Evolutionary conservation across 2,888 invertebrate genomes (phyloP).

Genomic region (Eilema griseolum): DNA sequence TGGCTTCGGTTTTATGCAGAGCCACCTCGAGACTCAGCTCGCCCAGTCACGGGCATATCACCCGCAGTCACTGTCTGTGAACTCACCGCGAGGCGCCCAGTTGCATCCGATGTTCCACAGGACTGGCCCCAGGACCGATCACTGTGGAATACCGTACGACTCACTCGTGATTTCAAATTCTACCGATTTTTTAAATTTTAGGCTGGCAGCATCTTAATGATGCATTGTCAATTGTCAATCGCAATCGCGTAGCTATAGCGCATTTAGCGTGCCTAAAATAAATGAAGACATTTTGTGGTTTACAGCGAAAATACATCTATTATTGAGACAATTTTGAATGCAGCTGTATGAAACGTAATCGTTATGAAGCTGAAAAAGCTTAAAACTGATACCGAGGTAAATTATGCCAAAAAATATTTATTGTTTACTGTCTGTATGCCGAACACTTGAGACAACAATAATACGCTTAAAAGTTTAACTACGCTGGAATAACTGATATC

Average conservation of each 20-base stretch:
- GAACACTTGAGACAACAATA: background rate
- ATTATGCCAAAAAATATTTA: conserved; percentile 8
- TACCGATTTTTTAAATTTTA: background rate
- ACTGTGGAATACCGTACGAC: too few species aligned
- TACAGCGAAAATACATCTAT: background rate
- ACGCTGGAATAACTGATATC: background rate
- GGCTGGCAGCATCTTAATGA: background rate
- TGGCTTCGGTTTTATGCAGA: too few species aligned
- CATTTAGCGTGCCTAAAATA: background rate
- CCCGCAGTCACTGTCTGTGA: too few species aligned
- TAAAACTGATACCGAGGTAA: conserved; percentile 72
- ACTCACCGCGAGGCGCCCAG: too few species aligned
- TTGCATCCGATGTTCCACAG: too few species aligned
- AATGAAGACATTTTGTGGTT: background rate
- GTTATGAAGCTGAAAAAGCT: conserved; percentile 76
- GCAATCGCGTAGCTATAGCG: background rate
- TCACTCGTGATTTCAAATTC: background rate
- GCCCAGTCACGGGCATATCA: too few species aligned
- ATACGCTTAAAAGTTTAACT: background rate
- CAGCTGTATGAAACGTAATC: background rate
- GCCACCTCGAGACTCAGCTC: too few species aligned
- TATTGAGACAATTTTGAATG: conserved; percentile 15
- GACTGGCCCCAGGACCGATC: too few species aligned
- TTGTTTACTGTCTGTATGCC: conserved; percentile 28
- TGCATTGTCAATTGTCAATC: background rate